Evolutionary conservation across 37 sponge, comb jelly and placozoan species (phyloP), one percentile per base, ranked within the genome.

Genomic region (Beroe forskalii): DNA sequence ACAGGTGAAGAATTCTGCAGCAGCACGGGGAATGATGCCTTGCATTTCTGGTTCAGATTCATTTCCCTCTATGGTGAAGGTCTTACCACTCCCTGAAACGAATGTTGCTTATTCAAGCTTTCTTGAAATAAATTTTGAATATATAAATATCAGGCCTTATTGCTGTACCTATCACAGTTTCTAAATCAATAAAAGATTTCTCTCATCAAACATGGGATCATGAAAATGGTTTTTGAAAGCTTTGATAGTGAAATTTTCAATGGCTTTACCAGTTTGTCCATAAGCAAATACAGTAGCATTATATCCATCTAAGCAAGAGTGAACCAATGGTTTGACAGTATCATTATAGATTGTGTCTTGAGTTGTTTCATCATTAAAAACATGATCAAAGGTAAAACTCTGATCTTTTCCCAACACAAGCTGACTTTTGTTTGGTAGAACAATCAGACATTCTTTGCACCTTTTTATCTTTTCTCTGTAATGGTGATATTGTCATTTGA

Each of bases 381-480:
- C 90, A 38, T 90, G 91, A 89, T 95, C 94, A 67, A 95, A 95
- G 3, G 93, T 92, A 90, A 95, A 95, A n/a, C 17, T 38, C 30
- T 76, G 60, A 69, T 93, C 92, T 66, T 67, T 42, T 2, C 93
- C 94, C 1, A 95, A 64, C 32, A 92, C 91, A 43, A 95, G 89
- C 76, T 95, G 96, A 32, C 37, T 61, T 32, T 95, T 91, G 27
- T 93, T 41, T 8, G 91, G 67, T 0, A 93, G 69, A 1, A 90
- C 32, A 0, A 48, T 67, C 4, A 95, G 67, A 69, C 94, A 93
- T 62, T 83, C 90, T 20, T 91, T 91, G 64, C 67, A 64, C 0
- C 92, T 67, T 27, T 75, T 67, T 17, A 93, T 67, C 62, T 23
- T 32, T 62, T 95, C 95, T 37, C 72, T 69, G 72, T 36, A 14